Evolutionary conservation across 2,888 invertebrate genomes (phyloP).

Genomic region (Leucophora obtusa): DNA sequence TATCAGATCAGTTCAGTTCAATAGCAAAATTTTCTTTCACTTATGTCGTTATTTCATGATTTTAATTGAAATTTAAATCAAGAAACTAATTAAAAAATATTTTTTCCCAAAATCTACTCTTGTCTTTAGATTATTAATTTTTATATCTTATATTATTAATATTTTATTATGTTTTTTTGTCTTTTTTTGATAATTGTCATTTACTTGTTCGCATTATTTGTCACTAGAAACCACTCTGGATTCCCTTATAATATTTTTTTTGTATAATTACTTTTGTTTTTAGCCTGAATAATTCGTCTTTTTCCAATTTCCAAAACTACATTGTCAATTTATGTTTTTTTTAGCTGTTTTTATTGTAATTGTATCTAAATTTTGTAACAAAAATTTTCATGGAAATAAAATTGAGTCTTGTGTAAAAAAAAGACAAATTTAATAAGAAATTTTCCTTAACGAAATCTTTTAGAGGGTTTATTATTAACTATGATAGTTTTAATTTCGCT

Average conservation of each 20-base stretch:
- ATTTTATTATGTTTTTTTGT: constrained; percentile 32
- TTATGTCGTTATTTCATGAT: background rate
- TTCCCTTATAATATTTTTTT: constrained; percentile 48
- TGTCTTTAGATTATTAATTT: constrained; percentile 12
- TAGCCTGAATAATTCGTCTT: constrained; percentile 35
- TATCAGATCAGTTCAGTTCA: constrained; percentile 65
- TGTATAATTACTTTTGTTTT: constrained; percentile 6
- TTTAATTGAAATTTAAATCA: background rate
- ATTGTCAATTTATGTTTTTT: constrained; percentile 42
- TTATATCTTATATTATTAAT: constrained; percentile 46
- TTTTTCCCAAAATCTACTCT: background rate
- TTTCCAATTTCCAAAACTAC: constrained; percentile 32
- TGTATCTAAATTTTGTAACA: constrained; percentile 65
- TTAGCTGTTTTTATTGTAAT: constrained; percentile 58
- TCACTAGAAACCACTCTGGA: constrained; percentile 15
- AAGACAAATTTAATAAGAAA: constrained; percentile 16
- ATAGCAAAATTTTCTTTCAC: constrained; percentile 9
- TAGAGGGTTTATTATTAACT: background rate
- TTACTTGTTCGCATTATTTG: constrained; percentile 29
- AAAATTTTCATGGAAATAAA: constrained; percentile 56
- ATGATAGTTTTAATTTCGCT: too few relatives aligned
- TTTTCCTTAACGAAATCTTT: constrained; percentile 25
- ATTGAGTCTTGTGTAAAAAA: constrained; percentile 39
- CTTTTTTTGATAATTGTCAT: constrained; percentile 28
- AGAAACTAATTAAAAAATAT: constrained; percentile 11